Conservation (phyloP, 2,888 invertebrate species). For the Isoperla grammatica region DNA sequence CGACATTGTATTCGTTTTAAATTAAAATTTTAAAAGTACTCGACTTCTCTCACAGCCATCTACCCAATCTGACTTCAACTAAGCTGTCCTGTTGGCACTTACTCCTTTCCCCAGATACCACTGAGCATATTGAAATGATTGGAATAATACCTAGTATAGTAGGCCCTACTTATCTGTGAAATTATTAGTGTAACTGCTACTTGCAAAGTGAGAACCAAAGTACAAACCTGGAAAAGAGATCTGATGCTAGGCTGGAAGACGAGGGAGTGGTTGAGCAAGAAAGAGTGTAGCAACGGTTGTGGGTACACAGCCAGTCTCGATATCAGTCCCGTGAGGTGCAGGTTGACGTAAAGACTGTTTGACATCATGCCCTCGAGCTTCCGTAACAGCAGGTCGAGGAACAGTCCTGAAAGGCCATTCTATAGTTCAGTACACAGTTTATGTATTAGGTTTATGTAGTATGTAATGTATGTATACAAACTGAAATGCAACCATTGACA, state of each 20-base stretch:
- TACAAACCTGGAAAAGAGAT: conserved; percentile 77
- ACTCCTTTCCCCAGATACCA: too few relatives aligned
- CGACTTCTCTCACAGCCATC: neutral
- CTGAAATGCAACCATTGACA: too few relatives aligned
- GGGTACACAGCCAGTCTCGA: conserved; percentile 83
- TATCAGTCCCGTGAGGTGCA: conserved; percentile 81
- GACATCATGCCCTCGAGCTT: conserved; percentile 79
- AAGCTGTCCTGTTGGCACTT: too few relatives aligned
- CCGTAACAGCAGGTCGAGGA: conserved; percentile 72
- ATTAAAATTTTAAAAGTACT: neutral
- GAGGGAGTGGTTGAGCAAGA: conserved; percentile 78
- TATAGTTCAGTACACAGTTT: too few relatives aligned
- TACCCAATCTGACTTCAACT: too few relatives aligned
- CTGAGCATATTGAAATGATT: too few relatives aligned
- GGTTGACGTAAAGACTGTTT: conserved; percentile 78
- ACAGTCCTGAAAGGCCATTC: conserved; percentile 38
- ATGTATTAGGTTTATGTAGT: too few relatives aligned
- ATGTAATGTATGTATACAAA: too few relatives aligned
- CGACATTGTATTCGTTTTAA: too few relatives aligned
- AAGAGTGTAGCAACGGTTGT: conserved; percentile 79
- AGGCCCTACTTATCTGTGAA: too few relatives aligned
- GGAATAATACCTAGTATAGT: too few relatives aligned
- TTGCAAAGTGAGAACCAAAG: neutral
- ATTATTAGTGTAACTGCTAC: too few relatives aligned
- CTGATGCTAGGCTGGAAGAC: conserved; percentile 87